Evolutionary conservation across 2,888 invertebrate species (phyloP).

Genomic region (Crepidodera aurea): DNA sequence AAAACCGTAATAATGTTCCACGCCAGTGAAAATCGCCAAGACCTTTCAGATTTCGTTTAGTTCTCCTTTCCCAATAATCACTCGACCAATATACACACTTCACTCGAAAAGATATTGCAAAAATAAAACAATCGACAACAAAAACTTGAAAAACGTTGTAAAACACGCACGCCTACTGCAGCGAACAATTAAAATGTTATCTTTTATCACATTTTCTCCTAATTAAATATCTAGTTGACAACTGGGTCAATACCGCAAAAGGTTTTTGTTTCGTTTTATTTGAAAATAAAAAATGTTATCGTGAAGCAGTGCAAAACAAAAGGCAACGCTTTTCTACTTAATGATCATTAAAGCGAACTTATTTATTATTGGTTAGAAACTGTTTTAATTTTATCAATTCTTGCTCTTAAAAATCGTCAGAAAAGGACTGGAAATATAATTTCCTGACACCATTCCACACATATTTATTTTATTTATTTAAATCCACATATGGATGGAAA

Average conservation of each 20-base stretch:
- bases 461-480: too few relatives aligned
- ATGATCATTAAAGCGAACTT: too few relatives aligned
- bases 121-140: neutral
- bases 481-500: too few relatives aligned
- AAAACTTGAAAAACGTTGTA: neutral
- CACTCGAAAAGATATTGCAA: neutral
- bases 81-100: neutral
- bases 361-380: too few relatives aligned
- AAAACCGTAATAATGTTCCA: slow-evolving; percentile 12
- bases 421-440: too few relatives aligned
- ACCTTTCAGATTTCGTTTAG: slow-evolving; percentile 18
- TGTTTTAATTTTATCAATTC: too few relatives aligned
- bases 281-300: neutral
- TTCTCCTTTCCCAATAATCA: slow-evolving; percentile 13
- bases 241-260: neutral
- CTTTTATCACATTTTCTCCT: slow-evolving; percentile 9
- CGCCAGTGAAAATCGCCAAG: slow-evolving; percentile 7
- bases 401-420: too few relatives aligned
- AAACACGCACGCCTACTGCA: neutral
- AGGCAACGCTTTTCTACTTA: too few relatives aligned
- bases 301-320: neutral
- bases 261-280: neutral
- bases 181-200: slow-evolving; percentile 6
- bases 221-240: neutral
- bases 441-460: too few relatives aligned